Evolutionary conservation across 2,113 vertebrate genomes (phyloP).

Genomic region (Micromys minutus): DNA sequence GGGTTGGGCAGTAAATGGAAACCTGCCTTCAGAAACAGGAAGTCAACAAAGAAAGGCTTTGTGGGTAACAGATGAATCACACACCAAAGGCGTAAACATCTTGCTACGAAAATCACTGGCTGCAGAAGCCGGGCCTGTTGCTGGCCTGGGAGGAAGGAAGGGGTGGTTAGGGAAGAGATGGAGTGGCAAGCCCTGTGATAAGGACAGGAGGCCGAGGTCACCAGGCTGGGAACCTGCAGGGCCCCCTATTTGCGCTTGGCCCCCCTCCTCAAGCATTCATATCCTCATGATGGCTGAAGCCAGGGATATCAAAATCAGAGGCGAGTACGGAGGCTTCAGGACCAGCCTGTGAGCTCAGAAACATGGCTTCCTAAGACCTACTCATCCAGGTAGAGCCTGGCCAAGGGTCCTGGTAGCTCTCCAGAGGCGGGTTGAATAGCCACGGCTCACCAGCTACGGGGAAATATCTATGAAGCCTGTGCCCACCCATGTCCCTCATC

Average conservation of each 20-base stretch:
- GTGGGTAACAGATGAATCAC: background rate
- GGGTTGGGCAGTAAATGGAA: background rate
- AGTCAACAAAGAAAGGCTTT: background rate
- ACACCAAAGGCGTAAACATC: background rate
- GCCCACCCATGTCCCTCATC: background rate
- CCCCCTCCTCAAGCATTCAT: accelerated
- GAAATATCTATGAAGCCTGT: accelerated
- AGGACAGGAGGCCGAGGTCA: background rate
- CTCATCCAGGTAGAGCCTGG: background rate
- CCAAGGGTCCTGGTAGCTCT: background rate
- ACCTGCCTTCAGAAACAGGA: background rate
- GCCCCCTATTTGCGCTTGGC: background rate
- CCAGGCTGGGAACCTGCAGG: background rate
- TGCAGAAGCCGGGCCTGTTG: background rate
- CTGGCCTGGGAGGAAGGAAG: conserved; percentile 49
- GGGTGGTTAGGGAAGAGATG: accelerated
- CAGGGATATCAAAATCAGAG: background rate
- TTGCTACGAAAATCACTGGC: background rate
- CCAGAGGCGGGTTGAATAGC: background rate
- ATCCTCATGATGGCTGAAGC: background rate
- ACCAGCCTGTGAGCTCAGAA: background rate
- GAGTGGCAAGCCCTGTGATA: background rate
- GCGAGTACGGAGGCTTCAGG: background rate
- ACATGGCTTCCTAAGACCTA: background rate
- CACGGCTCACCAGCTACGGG: too few relatives aligned